A percentile compares a stretch with the other conserved stretches of the same genome.
These are phyloP conservation scores for Sitta carolinensis DNA, from an alignment of 2,797 vertebrate genomes.

Conservation along the genomic window DNA sequence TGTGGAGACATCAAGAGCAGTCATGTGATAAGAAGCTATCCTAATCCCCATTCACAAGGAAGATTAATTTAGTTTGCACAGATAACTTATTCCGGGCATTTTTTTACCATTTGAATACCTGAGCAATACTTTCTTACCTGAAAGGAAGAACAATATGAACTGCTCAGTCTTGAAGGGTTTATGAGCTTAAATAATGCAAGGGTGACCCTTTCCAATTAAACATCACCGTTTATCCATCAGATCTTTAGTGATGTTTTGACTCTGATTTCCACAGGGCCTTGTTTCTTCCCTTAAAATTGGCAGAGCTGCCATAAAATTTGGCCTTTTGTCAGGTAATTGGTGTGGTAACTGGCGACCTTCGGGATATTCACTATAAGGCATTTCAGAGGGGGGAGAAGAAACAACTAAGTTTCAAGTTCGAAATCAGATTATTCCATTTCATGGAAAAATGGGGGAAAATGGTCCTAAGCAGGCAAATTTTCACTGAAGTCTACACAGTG, in stretches of 20 bases:
- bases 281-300: background rate
- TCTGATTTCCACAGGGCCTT: background rate
- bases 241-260: background rate
- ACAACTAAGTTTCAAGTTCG: background rate
- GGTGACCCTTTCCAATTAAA: background rate
- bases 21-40: background rate
- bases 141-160: background rate
- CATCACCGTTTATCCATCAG: background rate
- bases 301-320: background rate
- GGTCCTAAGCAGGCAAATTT: background rate
- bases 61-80: background rate
- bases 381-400: background rate
- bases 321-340: background rate
- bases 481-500: background rate
- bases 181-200: background rate
- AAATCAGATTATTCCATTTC: background rate
- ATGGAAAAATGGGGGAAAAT: background rate
- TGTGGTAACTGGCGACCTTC: background rate
- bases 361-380: background rate
- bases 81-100: background rate
- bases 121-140: background rate
- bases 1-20: background rate
- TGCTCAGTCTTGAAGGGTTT: background rate
- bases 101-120: background rate
- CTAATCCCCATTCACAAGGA: background rate